Evolutionary conservation across 2,888 invertebrate species (phyloP).

Genomic region (Megastigmus dorsalis): DNA sequence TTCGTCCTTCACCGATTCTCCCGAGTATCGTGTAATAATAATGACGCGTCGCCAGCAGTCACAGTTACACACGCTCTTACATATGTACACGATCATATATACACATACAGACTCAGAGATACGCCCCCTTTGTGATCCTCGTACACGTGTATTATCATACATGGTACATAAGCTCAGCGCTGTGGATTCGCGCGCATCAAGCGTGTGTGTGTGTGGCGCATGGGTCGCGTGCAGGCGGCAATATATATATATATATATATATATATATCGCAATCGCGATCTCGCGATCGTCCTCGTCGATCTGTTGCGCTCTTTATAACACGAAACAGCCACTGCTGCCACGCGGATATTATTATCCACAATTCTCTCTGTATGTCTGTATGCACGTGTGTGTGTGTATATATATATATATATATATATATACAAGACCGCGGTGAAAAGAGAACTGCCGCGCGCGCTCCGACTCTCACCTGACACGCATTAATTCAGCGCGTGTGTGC

Average conservation of each 20-base stretch:
- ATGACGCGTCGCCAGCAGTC: constrained; percentile 5
- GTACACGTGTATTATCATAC: too few relatives aligned
- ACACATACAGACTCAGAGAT: not conserved
- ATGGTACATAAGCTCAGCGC: too few relatives aligned
- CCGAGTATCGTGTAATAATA: not conserved
- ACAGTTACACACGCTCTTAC: not conserved
- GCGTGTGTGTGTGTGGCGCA: not conserved
- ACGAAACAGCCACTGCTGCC: too few relatives aligned
- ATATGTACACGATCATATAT: not conserved
- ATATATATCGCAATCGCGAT: constrained; percentile 27
- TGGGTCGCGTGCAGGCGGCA: constrained; percentile 11
- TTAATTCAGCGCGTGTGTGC: constrained; percentile 31
- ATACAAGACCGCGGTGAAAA: too few relatives aligned
- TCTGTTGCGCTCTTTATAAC: constrained; percentile 9
- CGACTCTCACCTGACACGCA: constrained; percentile 49
- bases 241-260: too few relatives aligned
- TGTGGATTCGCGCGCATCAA: not conserved
- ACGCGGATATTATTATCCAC: constrained; percentile 5
- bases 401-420: too few relatives aligned
- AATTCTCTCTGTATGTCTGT: too few relatives aligned
- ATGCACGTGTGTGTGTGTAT: not conserved
- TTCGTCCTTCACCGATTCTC: constrained; percentile 12
- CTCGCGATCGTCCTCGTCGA: constrained; percentile 9
- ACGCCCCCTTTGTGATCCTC: not conserved
- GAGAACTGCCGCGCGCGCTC: not conserved